These are phyloP conservation scores for Sipha flava DNA, from an alignment of 1,140 invertebrate species.

Conservation along the genomic window DNA sequence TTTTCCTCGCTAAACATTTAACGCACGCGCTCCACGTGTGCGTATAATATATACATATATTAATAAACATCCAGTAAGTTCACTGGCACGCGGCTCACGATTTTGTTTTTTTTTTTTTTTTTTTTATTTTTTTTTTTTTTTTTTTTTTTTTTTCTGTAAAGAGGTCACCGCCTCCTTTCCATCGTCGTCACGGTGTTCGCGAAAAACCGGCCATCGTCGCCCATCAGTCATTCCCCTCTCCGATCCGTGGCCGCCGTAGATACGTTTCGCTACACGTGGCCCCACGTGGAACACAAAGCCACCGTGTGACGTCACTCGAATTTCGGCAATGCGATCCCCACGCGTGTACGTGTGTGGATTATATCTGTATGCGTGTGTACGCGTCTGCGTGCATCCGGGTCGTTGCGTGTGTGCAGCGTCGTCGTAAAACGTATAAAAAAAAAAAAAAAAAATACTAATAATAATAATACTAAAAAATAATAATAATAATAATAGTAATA, in stretches of 20 bases:
- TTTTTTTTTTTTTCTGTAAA: not conserved
- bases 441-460: not conserved
- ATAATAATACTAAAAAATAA: not conserved
- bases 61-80: not conserved
- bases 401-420: too few relatives aligned
- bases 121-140: not conserved
- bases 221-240: not conserved
- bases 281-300: conserved; percentile 27
- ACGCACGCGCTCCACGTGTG: not conserved
- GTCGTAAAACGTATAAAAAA: not conserved
- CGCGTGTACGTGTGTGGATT: not conserved
- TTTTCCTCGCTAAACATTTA: too few relatives aligned
- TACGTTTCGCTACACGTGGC: conserved; percentile 26
- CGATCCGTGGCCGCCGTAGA: not conserved
- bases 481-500: not conserved
- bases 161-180: conserved; percentile 9
- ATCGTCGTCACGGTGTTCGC: conserved; percentile 21
- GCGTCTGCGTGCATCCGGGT: not conserved
- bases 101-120: not conserved
- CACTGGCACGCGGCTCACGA: not conserved
- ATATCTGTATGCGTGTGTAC: not conserved
- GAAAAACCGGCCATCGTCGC: conserved; percentile 18
- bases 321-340: conserved; percentile 22
- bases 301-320: conserved; percentile 27
- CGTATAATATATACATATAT: not conserved